Evolutionary conservation across 2,888 invertebrate genomes (phyloP), one percentile per base, ranked within the genome.

Genomic region (Hyppa rectilinea): DNA sequence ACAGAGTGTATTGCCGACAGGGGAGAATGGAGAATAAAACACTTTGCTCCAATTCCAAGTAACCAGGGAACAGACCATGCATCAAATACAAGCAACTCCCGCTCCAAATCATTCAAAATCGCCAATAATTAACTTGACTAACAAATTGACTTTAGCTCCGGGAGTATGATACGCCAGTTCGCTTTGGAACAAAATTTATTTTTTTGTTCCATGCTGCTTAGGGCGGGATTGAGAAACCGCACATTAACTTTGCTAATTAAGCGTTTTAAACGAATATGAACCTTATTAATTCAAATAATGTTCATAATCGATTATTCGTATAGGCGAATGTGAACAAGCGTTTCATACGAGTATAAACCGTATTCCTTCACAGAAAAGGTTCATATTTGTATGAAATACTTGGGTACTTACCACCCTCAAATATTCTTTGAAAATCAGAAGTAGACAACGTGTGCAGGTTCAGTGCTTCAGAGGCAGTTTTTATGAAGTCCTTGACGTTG

Each of bases 371-470:
- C 2, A 0, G 20, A 12, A 62, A 14, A 14, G 5, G 2, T 6
- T 38, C 2, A 38, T 9, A 17, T 29, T 56, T 17, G 29, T 38
- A 23, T 17, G 14, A n/a, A 53, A 34, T 7, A 1, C 7, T 14
- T 53, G n/a, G n/a, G 14, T 20, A 76, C 85, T 83, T 84, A 96
- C 96, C 96, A 75, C 94, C 94, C 52, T 95, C 92, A 45, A 96
- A 86, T 77, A 97, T 96, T 69, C 96, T 94, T 2, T 93, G 92
- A 78, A 97, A 96, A 85, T 98, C 97, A 0, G 96, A 95, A 0
- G 96, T 96, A 0, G 97, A 97, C 20, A 97, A 89, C 1, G 97
- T 96, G 83, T 97, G 97, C 40, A 97, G 93, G 80, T 96, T 96
- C 4, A 62, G 64, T 0, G 93, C 90, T 2, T 56, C 56, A 0